Base-by-base conservation (phyloP, 2,888 invertebrate genomes). In the Arenicola marina region DNA sequence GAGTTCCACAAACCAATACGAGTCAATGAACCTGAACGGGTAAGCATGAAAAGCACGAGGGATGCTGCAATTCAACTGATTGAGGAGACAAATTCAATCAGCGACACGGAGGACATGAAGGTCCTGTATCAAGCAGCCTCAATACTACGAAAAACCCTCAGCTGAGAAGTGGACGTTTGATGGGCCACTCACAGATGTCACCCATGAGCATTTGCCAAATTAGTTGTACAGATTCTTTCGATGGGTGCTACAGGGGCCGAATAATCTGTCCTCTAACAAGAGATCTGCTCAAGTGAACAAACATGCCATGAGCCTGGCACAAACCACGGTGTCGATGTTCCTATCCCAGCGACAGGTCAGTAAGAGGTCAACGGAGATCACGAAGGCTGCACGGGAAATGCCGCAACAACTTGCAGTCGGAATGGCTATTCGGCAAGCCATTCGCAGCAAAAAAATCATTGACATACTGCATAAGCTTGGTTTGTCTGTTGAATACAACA, bases 1-100 rank as follows among this genome's bases (percentile, higher is more conserved):
- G 53, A 53, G 24, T 53, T 53, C 53, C 29, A 32, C 32, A 53
- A 53, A 11, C 31, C 53, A 28, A 53, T 31, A 15, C 32, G 24
- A 11, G 24, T 11, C 11, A 53, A 53, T 32, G 32, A 32, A 32
- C 15, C 53, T 31, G 53, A 28, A 31, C 31, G 29, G 7, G 53
- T 53, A 18, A 53, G 31, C 24, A 11, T 53, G 4, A 53, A 53
- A 53, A 7, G 15, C 11, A 31, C 53, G 31, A 28, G 53, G 29
- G 53, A 53, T 15, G 53, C 29, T 31, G 53, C 53, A 28, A 32
- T 53, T 7, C 53, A 53, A 11, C 11, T 53, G 31, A 53, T 24
- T 11, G 53, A 28, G 32, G 53, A 53, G 11, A 31, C 15, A 15
- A 11, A 11, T 18, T 15, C 7, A 7, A 15, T 11, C 11, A 53